Evolutionary conservation across 2,113 vertebrate species (phyloP).

Genomic region (Isurus oxyrinchus): DNA sequence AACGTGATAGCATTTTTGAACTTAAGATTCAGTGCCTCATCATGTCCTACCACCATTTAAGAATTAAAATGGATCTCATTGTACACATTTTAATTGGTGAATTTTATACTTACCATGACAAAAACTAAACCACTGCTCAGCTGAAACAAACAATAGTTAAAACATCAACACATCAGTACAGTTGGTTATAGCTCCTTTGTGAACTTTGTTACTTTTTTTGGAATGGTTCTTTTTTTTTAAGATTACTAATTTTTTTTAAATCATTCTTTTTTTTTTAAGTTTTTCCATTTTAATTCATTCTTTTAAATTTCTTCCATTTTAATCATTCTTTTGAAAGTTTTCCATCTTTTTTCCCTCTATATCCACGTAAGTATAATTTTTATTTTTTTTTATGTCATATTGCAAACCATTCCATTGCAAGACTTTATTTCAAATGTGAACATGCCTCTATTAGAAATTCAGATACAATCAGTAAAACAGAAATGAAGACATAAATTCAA

Average conservation of each 20-base stretch:
- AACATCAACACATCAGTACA: not conserved
- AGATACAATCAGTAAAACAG: constrained; percentile 94
- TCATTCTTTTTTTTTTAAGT: not conserved
- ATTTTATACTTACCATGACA: not conserved
- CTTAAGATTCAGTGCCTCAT: not conserved
- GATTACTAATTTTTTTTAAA: constrained; percentile 26
- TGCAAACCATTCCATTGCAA: constrained; percentile 73
- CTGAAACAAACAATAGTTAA: constrained; percentile 1
- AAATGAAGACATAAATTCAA: constrained; percentile 97
- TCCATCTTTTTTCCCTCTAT: constrained; percentile 48
- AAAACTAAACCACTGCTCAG: not conserved
- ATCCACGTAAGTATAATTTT: constrained; percentile 38
- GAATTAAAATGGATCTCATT: not conserved
- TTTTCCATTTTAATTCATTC: constrained; percentile 46
- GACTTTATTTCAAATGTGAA: constrained; percentile 98
- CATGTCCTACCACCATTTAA: not conserved
- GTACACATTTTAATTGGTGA: not conserved
- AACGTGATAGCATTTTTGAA: not conserved
- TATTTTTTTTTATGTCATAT: constrained; percentile 49
- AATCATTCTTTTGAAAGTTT: constrained; percentile 74
- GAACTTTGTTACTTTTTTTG: constrained; percentile 25
- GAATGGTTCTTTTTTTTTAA: constrained; percentile 32
- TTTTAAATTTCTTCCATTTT: constrained; percentile 55
- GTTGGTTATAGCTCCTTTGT: constrained; percentile 29
- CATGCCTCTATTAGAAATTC: constrained; percentile 97